Percentiles rank a stretch among this genome's conserved stretches.
Conservation (phyloP, 2,888 invertebrate species). For the Odontocerum albicorne region DNA sequence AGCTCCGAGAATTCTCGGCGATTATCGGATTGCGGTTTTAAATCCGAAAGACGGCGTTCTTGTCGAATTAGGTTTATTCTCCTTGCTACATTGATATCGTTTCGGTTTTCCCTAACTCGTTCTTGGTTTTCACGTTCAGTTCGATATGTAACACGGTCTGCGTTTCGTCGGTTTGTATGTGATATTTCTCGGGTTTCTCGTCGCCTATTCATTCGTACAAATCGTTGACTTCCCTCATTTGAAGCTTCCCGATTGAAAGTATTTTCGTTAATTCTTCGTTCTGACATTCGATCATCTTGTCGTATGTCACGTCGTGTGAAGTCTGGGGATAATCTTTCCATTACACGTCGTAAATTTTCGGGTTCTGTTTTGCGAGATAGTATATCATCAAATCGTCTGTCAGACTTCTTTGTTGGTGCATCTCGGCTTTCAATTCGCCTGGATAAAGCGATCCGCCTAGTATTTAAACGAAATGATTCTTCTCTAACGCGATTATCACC, state of each 20-base stretch:
- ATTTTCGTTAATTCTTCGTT: too few relatives aligned
- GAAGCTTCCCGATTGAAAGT: too few relatives aligned
- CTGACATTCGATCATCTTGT: background rate
- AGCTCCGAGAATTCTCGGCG: background rate
- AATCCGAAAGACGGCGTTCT: background rate
- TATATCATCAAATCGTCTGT: too few relatives aligned
- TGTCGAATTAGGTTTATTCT: background rate
- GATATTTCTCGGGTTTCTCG: constrained; percentile 16
- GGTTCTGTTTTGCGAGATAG: too few relatives aligned
- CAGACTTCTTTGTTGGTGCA: background rate
- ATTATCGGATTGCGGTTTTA: background rate
- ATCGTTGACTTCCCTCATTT: too few relatives aligned
- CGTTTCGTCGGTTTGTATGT: constrained; percentile 11
- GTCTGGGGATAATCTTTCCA: too few relatives aligned
- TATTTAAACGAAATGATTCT: background rate
- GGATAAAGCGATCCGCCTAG: background rate
- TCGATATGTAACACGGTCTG: too few relatives aligned
- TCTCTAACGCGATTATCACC: background rate
- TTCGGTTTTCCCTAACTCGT: background rate
- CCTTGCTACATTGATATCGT: background rate
- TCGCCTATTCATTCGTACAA: background rate
- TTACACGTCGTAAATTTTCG: too few relatives aligned
- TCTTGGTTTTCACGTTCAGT: background rate
- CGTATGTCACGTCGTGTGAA: background rate
- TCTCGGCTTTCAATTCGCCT: background rate